Conservation (phyloP, 2,888 invertebrate species). For the Drosophila anomalata region DNA sequence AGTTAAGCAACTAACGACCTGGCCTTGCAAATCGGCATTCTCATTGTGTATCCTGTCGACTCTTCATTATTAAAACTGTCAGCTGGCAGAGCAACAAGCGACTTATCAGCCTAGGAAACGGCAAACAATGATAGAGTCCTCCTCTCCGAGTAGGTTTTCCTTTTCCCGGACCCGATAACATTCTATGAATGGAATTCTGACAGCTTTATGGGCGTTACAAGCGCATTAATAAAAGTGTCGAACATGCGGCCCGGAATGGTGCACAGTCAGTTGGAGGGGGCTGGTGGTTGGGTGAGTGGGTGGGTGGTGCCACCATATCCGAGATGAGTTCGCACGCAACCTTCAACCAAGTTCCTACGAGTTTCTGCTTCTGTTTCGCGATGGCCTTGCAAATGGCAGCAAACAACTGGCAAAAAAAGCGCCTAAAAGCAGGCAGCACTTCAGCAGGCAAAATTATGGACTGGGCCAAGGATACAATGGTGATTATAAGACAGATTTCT, state of each 20-base stretch:
- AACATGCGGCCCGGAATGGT: conserved; percentile 49
- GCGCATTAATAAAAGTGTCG: conserved; percentile 75
- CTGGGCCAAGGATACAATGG: conserved; percentile 63
- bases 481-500: background rate
- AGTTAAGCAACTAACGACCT: background rate
- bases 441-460: conserved; percentile 35
- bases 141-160: background rate
- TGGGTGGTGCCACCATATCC: conserved; percentile 14
- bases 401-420: conserved; percentile 33
- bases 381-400: conserved; percentile 53
- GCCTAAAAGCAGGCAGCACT: conserved; percentile 63
- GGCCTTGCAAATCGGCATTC: background rate
- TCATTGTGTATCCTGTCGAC: conserved; percentile 3
- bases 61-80: conserved; percentile 67
- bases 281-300: background rate
- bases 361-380: conserved; percentile 46
- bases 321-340: conserved; percentile 60
- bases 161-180: conserved; percentile 44
- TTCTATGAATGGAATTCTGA: conserved; percentile 72
- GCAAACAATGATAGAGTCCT: conserved; percentile 22
- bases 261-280: background rate
- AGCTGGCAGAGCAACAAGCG: conserved; percentile 52
- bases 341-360: conserved; percentile 44
- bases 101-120: conserved; percentile 50
- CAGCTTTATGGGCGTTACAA: conserved; percentile 63